phyloP scores from a whole-genome alignment of 2,797 vertebrate genomes.

The Antrozous pallidus region DNA sequence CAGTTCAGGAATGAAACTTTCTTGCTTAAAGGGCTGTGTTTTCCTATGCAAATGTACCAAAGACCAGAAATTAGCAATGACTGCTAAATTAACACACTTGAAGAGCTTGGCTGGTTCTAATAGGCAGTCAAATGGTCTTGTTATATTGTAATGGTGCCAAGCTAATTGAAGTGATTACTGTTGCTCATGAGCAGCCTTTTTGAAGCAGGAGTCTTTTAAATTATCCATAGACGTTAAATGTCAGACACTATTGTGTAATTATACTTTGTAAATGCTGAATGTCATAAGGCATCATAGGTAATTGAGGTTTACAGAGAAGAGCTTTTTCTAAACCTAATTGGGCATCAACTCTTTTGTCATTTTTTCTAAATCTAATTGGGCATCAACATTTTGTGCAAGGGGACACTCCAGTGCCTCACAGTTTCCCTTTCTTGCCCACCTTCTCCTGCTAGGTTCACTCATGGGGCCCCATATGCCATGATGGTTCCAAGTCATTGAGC shows the following conservation, averaged over 20 bases:
- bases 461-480: slow-evolving; percentile 51
- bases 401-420: slow-evolving; percentile 77
- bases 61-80: slow-evolving; percentile 89
- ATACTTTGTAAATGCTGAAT: slow-evolving; percentile 89
- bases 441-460: slow-evolving; percentile 44
- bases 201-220: slow-evolving; percentile 89
- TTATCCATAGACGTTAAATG: slow-evolving; percentile 89
- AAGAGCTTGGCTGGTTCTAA: slow-evolving; percentile 89
- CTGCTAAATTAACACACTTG: slow-evolving; percentile 90
- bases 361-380: slow-evolving; percentile 88
- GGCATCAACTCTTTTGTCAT: slow-evolving; percentile 89
- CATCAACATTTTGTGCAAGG: slow-evolving; percentile 85
- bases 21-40: slow-evolving; percentile 84
- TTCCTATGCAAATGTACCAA: slow-evolving; percentile 87
- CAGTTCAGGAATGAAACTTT: slow-evolving; percentile 80
- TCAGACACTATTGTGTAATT: slow-evolving; percentile 91
- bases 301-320: slow-evolving; percentile 89
- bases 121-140: slow-evolving; percentile 90
- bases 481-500: slow-evolving; percentile 65
- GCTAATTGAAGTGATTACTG: slow-evolving; percentile 90
- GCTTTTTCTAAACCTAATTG: slow-evolving; percentile 89
- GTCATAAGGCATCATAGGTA: slow-evolving; percentile 90
- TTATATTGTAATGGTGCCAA: slow-evolving; percentile 91
- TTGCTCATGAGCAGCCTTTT: slow-evolving; percentile 88
- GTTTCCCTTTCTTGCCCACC: slow-evolving; percentile 49